Evolutionary conservation across 2,113 vertebrate species (phyloP).

Genomic region (Plotosus lineatus): DNA sequence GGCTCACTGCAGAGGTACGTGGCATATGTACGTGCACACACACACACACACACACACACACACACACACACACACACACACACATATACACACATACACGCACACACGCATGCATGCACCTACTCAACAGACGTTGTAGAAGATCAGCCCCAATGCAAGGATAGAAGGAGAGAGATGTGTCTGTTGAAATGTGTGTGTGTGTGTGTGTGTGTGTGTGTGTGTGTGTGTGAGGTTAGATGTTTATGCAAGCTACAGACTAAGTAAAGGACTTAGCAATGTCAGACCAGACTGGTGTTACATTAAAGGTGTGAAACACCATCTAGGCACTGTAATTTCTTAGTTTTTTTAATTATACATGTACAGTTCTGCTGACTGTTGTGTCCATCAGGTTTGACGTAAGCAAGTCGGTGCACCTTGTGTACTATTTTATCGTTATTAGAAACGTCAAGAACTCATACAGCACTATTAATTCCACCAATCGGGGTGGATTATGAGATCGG

Average conservation of each 20-base stretch:
- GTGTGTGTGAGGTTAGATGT: background rate
- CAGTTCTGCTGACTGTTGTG: too few species aligned
- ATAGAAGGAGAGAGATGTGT: background rate
- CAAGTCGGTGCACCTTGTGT: too few species aligned
- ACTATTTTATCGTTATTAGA: too few species aligned
- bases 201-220: background rate
- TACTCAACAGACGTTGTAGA: background rate
- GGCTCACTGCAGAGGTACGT: conserved; percentile 59
- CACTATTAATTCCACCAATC: too few species aligned
- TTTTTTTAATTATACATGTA: too few species aligned
- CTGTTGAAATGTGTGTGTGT: background rate
- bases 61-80: conserved; percentile 39
- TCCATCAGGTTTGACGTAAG: too few species aligned
- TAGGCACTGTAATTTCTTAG: too few species aligned
- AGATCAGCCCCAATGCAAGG: background rate
- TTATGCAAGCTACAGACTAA: background rate
- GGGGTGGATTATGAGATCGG: too few species aligned
- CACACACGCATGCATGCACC: conserved; percentile 12
- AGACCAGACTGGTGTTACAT: background rate
- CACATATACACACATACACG: conserved; percentile 39
- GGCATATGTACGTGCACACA: conserved; percentile 37
- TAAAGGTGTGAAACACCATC: background rate
- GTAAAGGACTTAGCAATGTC: background rate
- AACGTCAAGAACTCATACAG: too few species aligned
- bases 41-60: conserved; percentile 41